Conservation (phyloP, 2,888 invertebrate species). For the Deilephila porcellus region DNA sequence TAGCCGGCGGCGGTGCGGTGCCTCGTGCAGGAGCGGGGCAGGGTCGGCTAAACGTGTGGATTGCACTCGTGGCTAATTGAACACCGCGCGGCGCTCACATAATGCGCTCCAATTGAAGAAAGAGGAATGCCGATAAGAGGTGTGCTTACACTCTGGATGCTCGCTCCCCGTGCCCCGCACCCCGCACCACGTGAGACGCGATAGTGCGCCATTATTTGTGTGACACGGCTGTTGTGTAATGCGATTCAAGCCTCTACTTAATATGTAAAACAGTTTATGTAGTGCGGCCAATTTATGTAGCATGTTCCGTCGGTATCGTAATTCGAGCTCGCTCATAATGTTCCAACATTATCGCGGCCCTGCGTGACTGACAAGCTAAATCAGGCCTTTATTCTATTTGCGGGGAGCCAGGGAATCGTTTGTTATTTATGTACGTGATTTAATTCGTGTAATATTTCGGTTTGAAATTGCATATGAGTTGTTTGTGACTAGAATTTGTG, state of each 20-base stretch:
- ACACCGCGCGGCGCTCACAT: neutral
- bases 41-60: neutral
- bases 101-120: constrained; percentile 1
- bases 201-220: constrained; percentile 1
- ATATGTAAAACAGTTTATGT: constrained; percentile 24
- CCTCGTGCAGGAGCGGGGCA: neutral
- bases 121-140: constrained; percentile 22
- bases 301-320: constrained; percentile 19
- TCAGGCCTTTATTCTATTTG: neutral
- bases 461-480: too few species aligned
- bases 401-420: neutral
- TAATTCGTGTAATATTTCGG: neutral
- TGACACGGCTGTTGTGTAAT: constrained; percentile 3
- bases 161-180: too few species aligned
- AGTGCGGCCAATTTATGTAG: constrained; percentile 13
- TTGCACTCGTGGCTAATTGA: constrained; percentile 12
- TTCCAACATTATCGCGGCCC: constrained; percentile 10
- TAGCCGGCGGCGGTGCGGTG: neutral
- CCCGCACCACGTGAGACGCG: too few species aligned
- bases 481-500: too few species aligned
- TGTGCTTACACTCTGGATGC: too few species aligned
- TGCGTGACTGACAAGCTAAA: constrained; percentile 1
- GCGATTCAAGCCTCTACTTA: constrained; percentile 7
- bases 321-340: constrained; percentile 16
- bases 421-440: neutral